Evolutionary conservation across 2,113 vertebrate species (phyloP), one percentile per base, ranked within the genome.

Genomic region (Dunckerocampus dactyliophorus): DNA sequence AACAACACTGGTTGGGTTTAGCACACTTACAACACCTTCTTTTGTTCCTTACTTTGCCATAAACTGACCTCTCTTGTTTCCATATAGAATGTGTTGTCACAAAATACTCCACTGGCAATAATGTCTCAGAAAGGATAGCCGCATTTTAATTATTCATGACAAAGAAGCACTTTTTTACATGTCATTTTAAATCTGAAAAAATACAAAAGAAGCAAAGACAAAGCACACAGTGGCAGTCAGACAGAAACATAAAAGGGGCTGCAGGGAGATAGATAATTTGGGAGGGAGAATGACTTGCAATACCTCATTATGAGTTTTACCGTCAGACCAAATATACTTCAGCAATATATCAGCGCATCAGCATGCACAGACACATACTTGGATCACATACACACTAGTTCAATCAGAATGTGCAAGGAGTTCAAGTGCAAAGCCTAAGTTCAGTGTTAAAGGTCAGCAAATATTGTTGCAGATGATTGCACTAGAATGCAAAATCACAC

Each of bases 321-420:
- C 58, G 60, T 55, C 55, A 69, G 22, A n/a, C 62, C 61, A 56
- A 67, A 73, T 57, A 68, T 69, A 75, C 50, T 67, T 69, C 52
- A 51, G 55, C 43, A 13, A 52, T 48, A 13, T 20, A 56, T 5
- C n/a, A 52, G 50, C 19, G 37, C 47, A 50, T 45, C 24, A 42
- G 51, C 58, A 57, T 28, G 63, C 53, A 28, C 42, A 22, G 3
- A 55, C 39, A 45, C 21, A 24, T 37, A 64, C 49, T 59, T 42
- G 16, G 16, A 62, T 43, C 54, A 28, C 19, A 65, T 43, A 55
- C 43, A 24, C 13, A 50, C 49, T 15, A 15, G 49, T 37, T 13
- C 22, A 50, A 50, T 55, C n/a, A 53, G 21, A 73, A 64, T 28
- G 34, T 53, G 62, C 34, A 24, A 37, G 37, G 59, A 65, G 54